Percentiles rank a stretch among this genome's conserved stretches.
These are phyloP conservation scores for Drosophila mayri DNA, from an alignment of 1,140 invertebrate genomes.

Conservation along the genomic window DNA sequence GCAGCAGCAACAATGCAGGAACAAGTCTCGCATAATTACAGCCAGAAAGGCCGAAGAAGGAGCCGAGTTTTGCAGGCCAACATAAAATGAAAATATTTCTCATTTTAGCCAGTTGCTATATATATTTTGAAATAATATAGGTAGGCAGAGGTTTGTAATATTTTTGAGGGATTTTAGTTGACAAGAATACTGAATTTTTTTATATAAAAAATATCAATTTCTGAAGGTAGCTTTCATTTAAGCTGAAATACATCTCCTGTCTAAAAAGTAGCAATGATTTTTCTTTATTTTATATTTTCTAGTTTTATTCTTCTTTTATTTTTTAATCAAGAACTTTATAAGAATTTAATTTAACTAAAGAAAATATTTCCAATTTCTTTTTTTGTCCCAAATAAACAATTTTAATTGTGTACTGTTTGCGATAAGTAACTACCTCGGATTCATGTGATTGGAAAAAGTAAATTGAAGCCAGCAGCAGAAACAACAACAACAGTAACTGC, in stretches of 20 bases:
- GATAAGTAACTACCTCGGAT: conserved; percentile 36
- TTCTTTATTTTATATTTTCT: not conserved
- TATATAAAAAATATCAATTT: not conserved
- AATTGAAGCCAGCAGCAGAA: conserved; percentile 25
- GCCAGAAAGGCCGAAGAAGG: conserved; percentile 24
- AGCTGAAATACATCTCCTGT: not conserved
- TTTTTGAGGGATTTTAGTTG: conserved; percentile 6
- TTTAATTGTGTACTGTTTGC: conserved; percentile 37
- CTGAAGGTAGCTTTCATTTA: not conserved
- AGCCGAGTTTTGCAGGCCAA: conserved; percentile 44
- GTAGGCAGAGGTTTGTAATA: not conserved
- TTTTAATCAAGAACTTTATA: not conserved
- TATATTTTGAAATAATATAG: conserved; percentile 28
- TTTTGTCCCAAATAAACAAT: conserved; percentile 15
- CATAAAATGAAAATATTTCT: conserved; percentile 41
- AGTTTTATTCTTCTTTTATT: not conserved
- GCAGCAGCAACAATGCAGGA: conserved; percentile 36
- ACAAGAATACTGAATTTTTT: not conserved
- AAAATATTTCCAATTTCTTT: not conserved
- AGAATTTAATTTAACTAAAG: not conserved
- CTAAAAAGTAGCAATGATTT: not conserved
- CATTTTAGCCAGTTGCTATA: conserved; percentile 8
- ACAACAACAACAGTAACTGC: not conserved
- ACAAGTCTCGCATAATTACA: conserved; percentile 74
- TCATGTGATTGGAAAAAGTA: conserved; percentile 47